Percentiles rank a stretch among this genome's conserved stretches.
These are phyloP conservation scores for Brachypodius melanocephalos DNA, from an alignment of 2,113 vertebrate species.

Conservation along the genomic window DNA sequence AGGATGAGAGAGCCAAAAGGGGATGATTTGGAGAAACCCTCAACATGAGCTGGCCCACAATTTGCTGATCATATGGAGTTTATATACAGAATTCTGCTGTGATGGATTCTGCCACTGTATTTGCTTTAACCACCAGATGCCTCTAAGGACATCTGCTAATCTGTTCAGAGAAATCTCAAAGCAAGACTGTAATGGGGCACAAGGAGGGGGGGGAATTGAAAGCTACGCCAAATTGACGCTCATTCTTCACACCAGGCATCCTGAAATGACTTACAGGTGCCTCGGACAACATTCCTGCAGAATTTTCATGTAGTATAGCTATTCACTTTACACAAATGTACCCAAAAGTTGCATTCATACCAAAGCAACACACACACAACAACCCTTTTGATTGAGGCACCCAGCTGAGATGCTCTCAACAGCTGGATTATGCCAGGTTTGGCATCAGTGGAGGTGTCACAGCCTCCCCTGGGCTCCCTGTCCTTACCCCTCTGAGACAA, in stretches of 20 bases:
- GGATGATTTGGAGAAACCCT: constrained; percentile 42
- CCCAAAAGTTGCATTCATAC: neutral
- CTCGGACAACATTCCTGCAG: neutral
- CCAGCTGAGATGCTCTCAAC: neutral
- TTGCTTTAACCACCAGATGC: constrained; percentile 41
- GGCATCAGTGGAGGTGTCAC: neutral
- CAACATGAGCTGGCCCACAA: constrained; percentile 20
- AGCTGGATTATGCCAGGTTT: neutral
- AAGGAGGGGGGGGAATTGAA: neutral
- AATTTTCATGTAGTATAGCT: neutral
- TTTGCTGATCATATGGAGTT: constrained; percentile 30
- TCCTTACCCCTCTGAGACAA: neutral
- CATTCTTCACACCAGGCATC: neutral
- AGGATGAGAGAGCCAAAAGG: constrained; percentile 27
- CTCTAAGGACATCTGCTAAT: constrained; percentile 57
- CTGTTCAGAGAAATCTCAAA: constrained; percentile 8
- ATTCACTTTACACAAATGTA: neutral
- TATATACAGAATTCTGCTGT: constrained; percentile 28
- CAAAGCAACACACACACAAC: neutral
- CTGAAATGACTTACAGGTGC: constrained; percentile 40
- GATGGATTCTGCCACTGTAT: constrained; percentile 28
- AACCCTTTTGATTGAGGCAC: neutral
- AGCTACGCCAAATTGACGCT: neutral
- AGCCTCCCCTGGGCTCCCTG: neutral
- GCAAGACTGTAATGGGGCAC: neutral